Conservation (phyloP, 2,797 vertebrate genomes). For the Lutjanus argentimaculatus region DNA sequence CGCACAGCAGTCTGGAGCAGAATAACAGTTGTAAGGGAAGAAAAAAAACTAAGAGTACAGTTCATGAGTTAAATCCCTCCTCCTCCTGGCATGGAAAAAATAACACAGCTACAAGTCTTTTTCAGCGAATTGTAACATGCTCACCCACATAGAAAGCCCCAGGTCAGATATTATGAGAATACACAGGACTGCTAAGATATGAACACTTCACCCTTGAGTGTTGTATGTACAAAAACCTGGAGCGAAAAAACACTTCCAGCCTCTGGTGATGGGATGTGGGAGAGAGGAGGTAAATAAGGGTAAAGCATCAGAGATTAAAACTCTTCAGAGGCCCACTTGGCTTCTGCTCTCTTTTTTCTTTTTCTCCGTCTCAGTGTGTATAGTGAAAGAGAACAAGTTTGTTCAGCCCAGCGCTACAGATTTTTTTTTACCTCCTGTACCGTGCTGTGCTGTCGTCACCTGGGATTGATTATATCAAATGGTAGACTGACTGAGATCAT, state of each 20-base stretch:
- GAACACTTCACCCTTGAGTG: constrained; percentile 46
- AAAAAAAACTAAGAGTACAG: not conserved
- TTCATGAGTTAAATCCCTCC: constrained; percentile 21
- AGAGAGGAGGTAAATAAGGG: constrained; percentile 29
- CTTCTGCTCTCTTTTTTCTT: constrained; percentile 15
- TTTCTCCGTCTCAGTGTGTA: constrained; percentile 15
- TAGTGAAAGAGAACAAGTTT: constrained; percentile 9
- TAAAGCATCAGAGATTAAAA: constrained; percentile 29
- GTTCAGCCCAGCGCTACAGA: not conserved
- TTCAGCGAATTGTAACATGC: constrained; percentile 32
- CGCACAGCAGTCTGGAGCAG: not conserved
- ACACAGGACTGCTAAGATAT: constrained; percentile 40
- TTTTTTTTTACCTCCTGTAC: not conserved
- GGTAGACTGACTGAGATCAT: not conserved
- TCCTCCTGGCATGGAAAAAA: constrained; percentile 31
- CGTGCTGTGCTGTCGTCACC: not conserved
- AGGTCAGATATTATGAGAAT: constrained; percentile 60
- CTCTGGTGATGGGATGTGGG: constrained; percentile 34
- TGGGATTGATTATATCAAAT: not conserved
- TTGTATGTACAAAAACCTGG: constrained; percentile 50
- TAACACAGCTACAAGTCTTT: constrained; percentile 27
- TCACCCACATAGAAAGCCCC: constrained; percentile 44
- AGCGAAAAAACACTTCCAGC: constrained; percentile 28
- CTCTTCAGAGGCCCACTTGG: constrained; percentile 36
- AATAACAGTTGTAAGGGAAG: constrained; percentile 19